Evolutionary conservation across 2,888 invertebrate species (phyloP).

Genomic region (Ernsta delagoae): DNA sequence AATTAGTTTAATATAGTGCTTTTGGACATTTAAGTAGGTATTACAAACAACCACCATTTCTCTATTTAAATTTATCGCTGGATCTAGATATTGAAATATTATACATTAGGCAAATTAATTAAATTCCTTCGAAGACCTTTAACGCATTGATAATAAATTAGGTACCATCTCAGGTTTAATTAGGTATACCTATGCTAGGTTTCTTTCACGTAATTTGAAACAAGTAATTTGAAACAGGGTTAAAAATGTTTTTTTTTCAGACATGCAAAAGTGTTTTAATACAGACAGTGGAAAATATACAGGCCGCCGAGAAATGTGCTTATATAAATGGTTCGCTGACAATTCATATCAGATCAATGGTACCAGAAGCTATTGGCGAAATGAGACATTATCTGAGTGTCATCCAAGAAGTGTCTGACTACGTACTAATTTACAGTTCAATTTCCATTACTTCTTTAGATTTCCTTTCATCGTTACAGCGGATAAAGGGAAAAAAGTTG

Average conservation of each 20-base stretch:
- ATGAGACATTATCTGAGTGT: constrained; percentile 87
- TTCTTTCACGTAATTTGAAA: no score
- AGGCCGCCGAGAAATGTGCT: constrained; percentile 90
- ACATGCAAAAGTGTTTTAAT: constrained; percentile 85
- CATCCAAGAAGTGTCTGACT: constrained; percentile 90
- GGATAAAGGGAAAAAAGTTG: constrained; percentile 87
- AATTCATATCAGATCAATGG: constrained; percentile 82
- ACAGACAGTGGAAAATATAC: constrained; percentile 87
- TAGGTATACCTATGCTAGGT: no score
- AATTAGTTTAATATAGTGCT: no score
- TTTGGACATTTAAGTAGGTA: no score
- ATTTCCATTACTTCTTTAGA: constrained; percentile 88
- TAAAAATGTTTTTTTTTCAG: constrained; percentile 59
- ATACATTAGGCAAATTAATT: no score
- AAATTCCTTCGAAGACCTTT: no score
- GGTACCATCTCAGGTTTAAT: no score
- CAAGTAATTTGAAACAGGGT: no score
- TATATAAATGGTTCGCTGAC: constrained; percentile 90
- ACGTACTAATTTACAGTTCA: constrained; percentile 89
- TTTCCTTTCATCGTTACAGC: constrained; percentile 89
- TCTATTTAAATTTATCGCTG: no score
- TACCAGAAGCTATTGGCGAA: constrained; percentile 78
- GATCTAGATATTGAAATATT: no score
- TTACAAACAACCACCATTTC: no score
- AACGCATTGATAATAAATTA: no score